phyloP scores from a whole-genome alignment of 2,113 vertebrate species.

The Paralichthys olivaceus region DNA sequence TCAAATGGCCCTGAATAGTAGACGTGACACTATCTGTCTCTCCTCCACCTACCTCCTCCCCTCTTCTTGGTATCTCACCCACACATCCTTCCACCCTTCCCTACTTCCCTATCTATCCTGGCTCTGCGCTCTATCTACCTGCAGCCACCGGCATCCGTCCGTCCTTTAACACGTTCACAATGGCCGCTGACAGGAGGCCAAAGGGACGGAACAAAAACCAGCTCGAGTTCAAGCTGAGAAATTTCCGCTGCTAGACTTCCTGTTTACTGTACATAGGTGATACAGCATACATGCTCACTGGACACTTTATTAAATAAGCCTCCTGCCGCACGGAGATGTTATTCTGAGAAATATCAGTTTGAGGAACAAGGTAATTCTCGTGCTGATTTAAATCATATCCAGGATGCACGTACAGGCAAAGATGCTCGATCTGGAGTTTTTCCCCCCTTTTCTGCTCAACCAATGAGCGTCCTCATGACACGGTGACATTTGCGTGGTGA shows the following conservation, averaged over 20 bases:
- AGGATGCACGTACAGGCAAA: too few relatives aligned
- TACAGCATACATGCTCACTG: background rate
- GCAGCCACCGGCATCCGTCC: slow-evolving; percentile 29
- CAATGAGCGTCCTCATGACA: background rate
- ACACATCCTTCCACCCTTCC: slow-evolving; percentile 49
- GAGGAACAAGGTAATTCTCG: too few relatives aligned
- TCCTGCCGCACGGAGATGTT: too few relatives aligned
- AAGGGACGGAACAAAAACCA: background rate
- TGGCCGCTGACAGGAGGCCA: slow-evolving; percentile 45
- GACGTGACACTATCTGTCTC: slow-evolving; percentile 70
- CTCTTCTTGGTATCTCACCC: slow-evolving; percentile 54
- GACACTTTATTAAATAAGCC: background rate
- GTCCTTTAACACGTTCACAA: slow-evolving; percentile 62
- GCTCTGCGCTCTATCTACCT: slow-evolving; percentile 57
- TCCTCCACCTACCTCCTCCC: slow-evolving; percentile 21
- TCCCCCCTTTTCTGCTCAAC: background rate
- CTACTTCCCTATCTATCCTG: slow-evolving; percentile 31
- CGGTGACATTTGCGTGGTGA: background rate
- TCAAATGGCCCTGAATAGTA: slow-evolving; percentile 73
- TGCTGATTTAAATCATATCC: too few relatives aligned
- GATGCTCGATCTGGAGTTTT: background rate
- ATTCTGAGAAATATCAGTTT: too few relatives aligned
- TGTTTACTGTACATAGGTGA: background rate
- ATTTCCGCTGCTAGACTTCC: slow-evolving; percentile 1
- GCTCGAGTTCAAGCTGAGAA: slow-evolving; percentile 1